phyloP scores from a whole-genome alignment of 2,797 vertebrate species.

The Syngnathus acus region DNA sequence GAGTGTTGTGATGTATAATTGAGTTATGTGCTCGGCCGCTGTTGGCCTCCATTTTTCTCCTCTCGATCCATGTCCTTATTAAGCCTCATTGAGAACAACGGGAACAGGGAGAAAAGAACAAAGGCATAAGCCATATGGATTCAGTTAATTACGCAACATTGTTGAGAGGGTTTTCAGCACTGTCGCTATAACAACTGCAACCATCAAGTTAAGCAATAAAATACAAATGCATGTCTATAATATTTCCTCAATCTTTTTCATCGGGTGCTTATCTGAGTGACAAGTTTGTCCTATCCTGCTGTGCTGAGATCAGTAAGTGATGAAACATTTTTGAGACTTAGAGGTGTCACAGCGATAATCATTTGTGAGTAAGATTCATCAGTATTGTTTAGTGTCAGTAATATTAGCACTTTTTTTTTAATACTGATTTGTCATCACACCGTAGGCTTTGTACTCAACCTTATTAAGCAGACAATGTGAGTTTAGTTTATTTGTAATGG shows the following conservation, averaged over 20 bases:
- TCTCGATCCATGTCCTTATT: slow-evolving; percentile 11
- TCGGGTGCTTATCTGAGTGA: not conserved
- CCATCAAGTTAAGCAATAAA: not conserved
- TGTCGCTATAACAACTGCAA: not conserved
- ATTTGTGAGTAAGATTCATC: not conserved
- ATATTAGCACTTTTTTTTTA: not conserved
- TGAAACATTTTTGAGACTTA: not conserved
- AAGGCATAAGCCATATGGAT: not conserved
- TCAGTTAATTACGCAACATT: not conserved
- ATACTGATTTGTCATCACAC: not conserved
- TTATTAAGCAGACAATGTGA: slow-evolving; percentile 7
- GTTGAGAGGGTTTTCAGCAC: not conserved
- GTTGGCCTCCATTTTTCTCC: slow-evolving; percentile 17
- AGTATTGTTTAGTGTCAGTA: not conserved
- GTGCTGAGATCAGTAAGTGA: not conserved
- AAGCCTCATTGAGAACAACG: slow-evolving; percentile 13
- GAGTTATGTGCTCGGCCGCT: slow-evolving; percentile 35
- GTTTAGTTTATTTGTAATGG: slow-evolving; percentile 14
- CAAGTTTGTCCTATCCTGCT: not conserved
- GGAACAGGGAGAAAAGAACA: not conserved
- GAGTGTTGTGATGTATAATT: slow-evolving; percentile 67
- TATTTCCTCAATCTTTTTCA: not conserved
- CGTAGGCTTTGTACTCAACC: slow-evolving; percentile 6
- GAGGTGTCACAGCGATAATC: not conserved
- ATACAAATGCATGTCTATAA: not conserved